Conservation (phyloP, 2,113 vertebrate species). For the Phycodurus eques region DNA sequence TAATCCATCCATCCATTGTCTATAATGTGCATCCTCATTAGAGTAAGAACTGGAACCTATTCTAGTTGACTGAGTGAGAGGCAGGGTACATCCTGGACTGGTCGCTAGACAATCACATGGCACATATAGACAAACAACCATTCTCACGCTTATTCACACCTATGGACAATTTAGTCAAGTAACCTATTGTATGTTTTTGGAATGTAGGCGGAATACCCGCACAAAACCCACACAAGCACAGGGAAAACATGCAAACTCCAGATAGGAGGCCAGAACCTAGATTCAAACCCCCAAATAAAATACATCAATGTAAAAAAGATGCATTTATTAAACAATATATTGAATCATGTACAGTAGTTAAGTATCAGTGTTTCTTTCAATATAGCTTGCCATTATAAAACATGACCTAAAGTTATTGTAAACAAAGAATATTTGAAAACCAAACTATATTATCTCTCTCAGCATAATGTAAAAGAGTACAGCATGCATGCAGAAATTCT, state of each 20-base stretch:
- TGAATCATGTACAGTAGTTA: conserved; percentile 10
- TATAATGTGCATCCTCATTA: neutral
- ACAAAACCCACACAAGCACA: no score
- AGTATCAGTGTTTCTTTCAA: conserved; percentile 6
- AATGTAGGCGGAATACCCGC: no score
- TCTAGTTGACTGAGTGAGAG: neutral
- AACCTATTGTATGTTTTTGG: no score
- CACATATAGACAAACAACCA: no score
- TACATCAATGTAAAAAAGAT: conserved; percentile 20
- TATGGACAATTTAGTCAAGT: no score
- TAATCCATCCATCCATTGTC: no score
- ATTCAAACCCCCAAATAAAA: neutral
- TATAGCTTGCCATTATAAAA: conserved; percentile 24
- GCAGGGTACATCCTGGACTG: no score
- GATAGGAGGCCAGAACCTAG: conserved; percentile 11
- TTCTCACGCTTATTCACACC: no score
- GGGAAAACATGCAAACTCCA: no score
- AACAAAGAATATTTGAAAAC: conserved; percentile 16
- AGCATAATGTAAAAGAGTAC: neutral
- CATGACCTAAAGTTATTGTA: conserved; percentile 5
- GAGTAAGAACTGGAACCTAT: neutral
- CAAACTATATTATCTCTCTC: conserved; percentile 1
- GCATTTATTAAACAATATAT: conserved; percentile 49
- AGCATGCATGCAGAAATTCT: conserved; percentile 42
- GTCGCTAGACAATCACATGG: no score